Evolutionary conservation across 2,113 vertebrate genomes (phyloP), one percentile per base, ranked within the genome.

Genomic region (Chinchilla lanigera): DNA sequence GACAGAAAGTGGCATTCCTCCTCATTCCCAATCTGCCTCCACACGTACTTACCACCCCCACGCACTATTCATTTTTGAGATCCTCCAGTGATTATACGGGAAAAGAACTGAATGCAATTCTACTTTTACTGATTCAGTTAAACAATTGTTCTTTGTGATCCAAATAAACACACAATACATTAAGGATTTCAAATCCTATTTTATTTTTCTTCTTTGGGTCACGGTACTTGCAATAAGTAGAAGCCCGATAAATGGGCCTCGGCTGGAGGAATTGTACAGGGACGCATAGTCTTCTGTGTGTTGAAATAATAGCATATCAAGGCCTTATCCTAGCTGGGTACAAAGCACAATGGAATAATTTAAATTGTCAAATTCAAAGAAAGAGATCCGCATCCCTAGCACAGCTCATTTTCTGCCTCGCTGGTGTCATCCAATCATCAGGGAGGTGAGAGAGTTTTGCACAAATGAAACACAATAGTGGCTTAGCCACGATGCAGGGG

Each of bases 121-220:
- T 77, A 69, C 80, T 84, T 97, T 84, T 93, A 91, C 85, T 65
- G 89, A 93, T 85, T 94, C 69, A 89, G 17, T 83, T 8, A 30
- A 92, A 95, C 69, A 94, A 90, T 69, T 85, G 56, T 52, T 93
- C 69, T 97, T 97, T 92, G 80, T 77, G 90, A 71, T 88, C 81
- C 63, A 92, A 38, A 84, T 82, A 82, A 93, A 90, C 54, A 96
- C 47, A 73, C 28, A 75, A 84, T 89, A 38, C 61, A 88, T 88
- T 81, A 92, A 96, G 77, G 26, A 81, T 24, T 95, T 80, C 44
- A 84, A 77, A 93, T 88, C 58, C 81, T 52, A 44, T 81, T 95
- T 97, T 81, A 67, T 87, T 92, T 95, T 93, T 94, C 77, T 93
- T 95, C 69, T 93, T 35, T 71, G 44, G 85, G 88, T 94, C 97